Evolutionary conservation across 1,140 invertebrate genomes (phyloP), one percentile per base, ranked within the genome.

Genomic region (Gonatopus flavifemur): DNA sequence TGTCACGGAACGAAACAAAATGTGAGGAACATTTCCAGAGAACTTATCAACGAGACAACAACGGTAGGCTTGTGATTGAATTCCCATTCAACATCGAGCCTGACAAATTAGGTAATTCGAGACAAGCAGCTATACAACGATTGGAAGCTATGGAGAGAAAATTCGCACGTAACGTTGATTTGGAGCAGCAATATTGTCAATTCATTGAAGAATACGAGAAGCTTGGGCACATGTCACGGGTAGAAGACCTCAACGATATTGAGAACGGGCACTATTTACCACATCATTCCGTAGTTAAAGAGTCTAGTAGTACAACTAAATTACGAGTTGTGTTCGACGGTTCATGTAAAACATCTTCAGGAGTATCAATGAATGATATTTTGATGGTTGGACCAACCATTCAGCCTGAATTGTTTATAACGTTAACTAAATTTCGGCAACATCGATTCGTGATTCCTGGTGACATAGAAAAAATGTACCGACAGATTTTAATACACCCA

Each of bases 161-260:
- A 52, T 49, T 59, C 35, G n/a, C 15, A 2, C 46, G 44, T 16
- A 32, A 64, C 30, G 38, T 54, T 10, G 32, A 38, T 5, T 52
- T 72, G 30, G 55, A 58, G 47, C 3, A 46, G n/a, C 16, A 44
- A 44, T 74, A 73, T 45, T 25, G 28, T 1, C 19, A 54, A 20
- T 69, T 72, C 43, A 66, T 75, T 51, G 7, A 48, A 5, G 72
- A 75, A 52, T 75, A 74, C 39, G 28, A 64, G 31, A 6, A 24
- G 2, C 25, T 76, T 6, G 64, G 65, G 28, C 71, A 74, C 52
- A 72, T 76, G 69, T 48, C 52, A 19, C 5, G 4, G 21, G 15
- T 39, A 21, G 19, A 24, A n/a, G n/a, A n/a, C n/a, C n/a, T n/a
- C n/a, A n/a, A n/a, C n/a, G n/a, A n/a, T n/a, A n/a, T n/a, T n/a